phyloP scores from a whole-genome alignment of 2,888 invertebrate genomes.

The Tiphia femorata region DNA sequence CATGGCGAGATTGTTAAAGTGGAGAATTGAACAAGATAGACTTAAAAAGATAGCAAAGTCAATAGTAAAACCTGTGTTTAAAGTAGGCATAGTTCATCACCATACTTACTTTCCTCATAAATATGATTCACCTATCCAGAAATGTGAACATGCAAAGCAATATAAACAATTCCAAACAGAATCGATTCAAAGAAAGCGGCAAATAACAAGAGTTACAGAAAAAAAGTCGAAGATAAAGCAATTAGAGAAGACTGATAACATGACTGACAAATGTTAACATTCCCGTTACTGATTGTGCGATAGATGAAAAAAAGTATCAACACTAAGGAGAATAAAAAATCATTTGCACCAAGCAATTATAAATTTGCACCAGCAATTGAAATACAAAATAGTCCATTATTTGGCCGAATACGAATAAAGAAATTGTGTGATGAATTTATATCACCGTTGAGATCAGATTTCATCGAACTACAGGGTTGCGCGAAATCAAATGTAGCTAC shows the following conservation, averaged over 20 bases:
- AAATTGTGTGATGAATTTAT: constrained; percentile 11
- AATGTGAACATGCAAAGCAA: too few relatives aligned
- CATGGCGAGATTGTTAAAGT: constrained; percentile 36
- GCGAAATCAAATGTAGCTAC: too few relatives aligned
- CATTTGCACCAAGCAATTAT: constrained; percentile 74
- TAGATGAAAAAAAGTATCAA: constrained; percentile 5
- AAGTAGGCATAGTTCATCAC: constrained; percentile 55
- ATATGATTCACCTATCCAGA: accelerated
- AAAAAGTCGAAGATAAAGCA: too few relatives aligned
- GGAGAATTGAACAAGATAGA: constrained; percentile 47
- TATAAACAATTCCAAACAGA: neutral
- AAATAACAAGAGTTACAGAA: constrained; percentile 57
- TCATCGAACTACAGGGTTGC: too few relatives aligned
- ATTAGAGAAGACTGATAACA: too few relatives aligned
- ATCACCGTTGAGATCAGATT: too few relatives aligned
- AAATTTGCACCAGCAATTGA: constrained; percentile 70
- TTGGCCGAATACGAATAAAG: constrained; percentile 30
- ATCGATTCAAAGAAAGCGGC: constrained; percentile 19
- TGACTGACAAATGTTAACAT: constrained; percentile 33
- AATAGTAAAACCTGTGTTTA: constrained; percentile 54
- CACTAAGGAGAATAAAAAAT: constrained; percentile 46
- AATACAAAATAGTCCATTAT: constrained; percentile 42
- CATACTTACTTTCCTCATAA: constrained; percentile 53
- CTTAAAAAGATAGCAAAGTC: constrained; percentile 39
- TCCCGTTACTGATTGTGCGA: constrained; percentile 1